A percentile compares a stretch with the other conserved stretches of the same genome.
Conservation (phyloP, 2,797 vertebrate species). For the Argentina silus region DNA sequence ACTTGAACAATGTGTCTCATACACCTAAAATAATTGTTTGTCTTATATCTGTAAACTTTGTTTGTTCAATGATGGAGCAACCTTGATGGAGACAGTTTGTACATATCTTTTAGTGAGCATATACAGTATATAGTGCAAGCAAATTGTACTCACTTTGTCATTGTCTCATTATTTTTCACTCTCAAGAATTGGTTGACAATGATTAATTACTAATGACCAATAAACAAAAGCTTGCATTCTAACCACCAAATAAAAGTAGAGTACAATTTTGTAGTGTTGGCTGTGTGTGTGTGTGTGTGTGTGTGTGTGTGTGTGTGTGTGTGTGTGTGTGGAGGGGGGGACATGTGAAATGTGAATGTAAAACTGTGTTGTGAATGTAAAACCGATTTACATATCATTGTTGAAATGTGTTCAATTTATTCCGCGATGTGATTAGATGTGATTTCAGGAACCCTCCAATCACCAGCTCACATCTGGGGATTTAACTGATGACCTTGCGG, state of each 20-base stretch:
- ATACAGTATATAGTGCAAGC: not conserved
- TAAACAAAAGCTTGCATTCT: not conserved
- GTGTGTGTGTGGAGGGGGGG: no score
- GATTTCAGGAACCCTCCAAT: no score
- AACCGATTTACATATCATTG: not conserved
- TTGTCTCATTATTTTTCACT: not conserved
- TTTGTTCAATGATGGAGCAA: not conserved
- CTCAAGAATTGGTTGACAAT: not conserved
- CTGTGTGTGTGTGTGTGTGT: no score
- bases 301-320: no score
- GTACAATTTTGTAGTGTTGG: not conserved
- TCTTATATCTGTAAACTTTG: not conserved
- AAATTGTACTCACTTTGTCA: no score
- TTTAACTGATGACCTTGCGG: no score
- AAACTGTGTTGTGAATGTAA: no score
- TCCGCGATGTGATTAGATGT: no score
- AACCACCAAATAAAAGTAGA: not conserved
- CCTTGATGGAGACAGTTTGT: not conserved
- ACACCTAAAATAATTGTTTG: not conserved
- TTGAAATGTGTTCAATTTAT: not conserved
- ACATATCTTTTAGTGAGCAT: not conserved
- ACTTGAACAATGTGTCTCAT: not conserved
- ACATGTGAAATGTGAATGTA: no score
- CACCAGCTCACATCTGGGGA: no score
- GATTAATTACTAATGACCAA: not conserved